A percentile compares a stretch with the other conserved stretches of the same genome.
Conservation (phyloP, 2,888 invertebrate species). For the Spatulosminthurus flaviceps region DNA sequence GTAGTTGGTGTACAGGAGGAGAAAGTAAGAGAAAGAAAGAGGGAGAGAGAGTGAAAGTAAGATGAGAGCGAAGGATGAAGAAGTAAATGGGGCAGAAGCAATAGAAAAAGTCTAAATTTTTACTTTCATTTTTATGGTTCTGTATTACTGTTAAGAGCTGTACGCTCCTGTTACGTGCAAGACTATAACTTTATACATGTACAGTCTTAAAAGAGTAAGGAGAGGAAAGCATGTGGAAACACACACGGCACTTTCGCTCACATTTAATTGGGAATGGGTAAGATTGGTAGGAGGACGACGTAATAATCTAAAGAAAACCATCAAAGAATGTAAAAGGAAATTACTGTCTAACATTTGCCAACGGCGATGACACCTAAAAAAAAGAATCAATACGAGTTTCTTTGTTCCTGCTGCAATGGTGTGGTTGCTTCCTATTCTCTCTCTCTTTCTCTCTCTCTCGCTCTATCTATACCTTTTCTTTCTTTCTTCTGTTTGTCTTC, state of each 20-base stretch:
- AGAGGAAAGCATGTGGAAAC: too few species aligned
- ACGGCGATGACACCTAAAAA: constrained; percentile 24
- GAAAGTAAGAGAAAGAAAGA: too few species aligned
- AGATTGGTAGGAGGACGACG: not conserved
- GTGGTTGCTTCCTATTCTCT: constrained; percentile 1
- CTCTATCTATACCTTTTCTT: too few species aligned
- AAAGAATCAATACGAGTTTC: constrained; percentile 22
- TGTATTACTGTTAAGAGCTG: not conserved
- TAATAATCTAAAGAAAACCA: constrained; percentile 25
- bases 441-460: too few species aligned
- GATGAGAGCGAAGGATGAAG: not conserved
- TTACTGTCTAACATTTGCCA: constrained; percentile 33
- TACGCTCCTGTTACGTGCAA: too few species aligned
- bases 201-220: not conserved
- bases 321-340: constrained; percentile 30
- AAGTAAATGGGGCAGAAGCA: not conserved
- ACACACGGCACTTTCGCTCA: too few species aligned
- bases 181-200: not conserved
- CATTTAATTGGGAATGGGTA: not conserved
- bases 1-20: too few species aligned
- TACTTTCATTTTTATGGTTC: constrained; percentile 1
- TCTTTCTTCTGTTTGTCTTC: too few species aligned
- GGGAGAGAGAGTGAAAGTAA: not conserved
- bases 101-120: constrained; percentile 16
- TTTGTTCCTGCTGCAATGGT: constrained; percentile 24